A percentile compares a stretch with the other conserved stretches of the same genome.
Evolutionary conservation across 35 echinoderm and acorn worm species (phyloP).

Genomic region (Heliocidaris erythrogramma): DNA sequence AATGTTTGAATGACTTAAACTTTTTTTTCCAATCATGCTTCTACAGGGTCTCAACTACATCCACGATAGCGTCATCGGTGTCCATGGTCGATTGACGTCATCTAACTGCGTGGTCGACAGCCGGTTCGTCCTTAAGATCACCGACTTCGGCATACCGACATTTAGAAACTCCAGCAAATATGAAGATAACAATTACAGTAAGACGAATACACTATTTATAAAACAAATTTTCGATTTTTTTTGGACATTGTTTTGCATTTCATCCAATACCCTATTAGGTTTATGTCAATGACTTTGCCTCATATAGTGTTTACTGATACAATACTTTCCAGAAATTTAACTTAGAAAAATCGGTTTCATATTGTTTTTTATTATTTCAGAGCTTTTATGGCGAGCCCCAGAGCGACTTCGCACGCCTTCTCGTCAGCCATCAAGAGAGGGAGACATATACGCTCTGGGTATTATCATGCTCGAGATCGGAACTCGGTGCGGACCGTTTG

Average conservation of each 20-base stretch:
- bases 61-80: slow-evolving; percentile 54
- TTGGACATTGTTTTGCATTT: not conserved
- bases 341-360: not conserved
- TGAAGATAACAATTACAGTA: slow-evolving; percentile 19
- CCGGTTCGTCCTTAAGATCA: slow-evolving; percentile 75
- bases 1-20: not conserved
- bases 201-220: not conserved
- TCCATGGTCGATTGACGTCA: slow-evolving; percentile 65
- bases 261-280: not conserved
- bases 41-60: slow-evolving; percentile 68
- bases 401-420: not conserved
- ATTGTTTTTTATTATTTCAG: slow-evolving; percentile 40
- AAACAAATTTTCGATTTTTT: too few relatives aligned
- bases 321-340: too few relatives aligned
- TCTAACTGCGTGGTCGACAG: slow-evolving; percentile 82
- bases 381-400: not conserved
- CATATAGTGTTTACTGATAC: not conserved
- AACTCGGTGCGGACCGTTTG: slow-evolving; percentile 67
- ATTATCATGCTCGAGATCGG: slow-evolving; percentile 75
- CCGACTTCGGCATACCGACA: slow-evolving; percentile 60
- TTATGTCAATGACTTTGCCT: not conserved
- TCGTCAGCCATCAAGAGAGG: slow-evolving; percentile 4
- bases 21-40: not conserved
- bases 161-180: slow-evolving; percentile 26
- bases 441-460: slow-evolving; percentile 69